These are phyloP conservation scores for Misgurnus anguillicaudatus DNA, from an alignment of 2,113 vertebrate species.

Conservation along the genomic window DNA sequence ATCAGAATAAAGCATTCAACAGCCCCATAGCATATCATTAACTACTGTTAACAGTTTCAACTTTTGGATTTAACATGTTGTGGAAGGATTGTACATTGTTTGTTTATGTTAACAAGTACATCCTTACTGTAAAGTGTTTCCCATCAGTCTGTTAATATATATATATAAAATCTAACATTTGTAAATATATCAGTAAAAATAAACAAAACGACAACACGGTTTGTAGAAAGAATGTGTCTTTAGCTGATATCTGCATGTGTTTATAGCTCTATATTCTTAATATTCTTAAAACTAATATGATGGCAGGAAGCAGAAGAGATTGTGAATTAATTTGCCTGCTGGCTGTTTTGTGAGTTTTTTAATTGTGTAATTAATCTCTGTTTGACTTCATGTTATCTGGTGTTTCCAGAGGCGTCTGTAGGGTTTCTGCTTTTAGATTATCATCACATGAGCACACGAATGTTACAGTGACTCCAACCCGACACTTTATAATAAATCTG, in stretches of 20 bases:
- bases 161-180: too few relatives aligned
- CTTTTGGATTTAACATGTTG: too few relatives aligned
- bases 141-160: too few relatives aligned
- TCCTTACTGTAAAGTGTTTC: too few relatives aligned
- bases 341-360: slow-evolving; percentile 1
- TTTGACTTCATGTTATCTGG: slow-evolving; percentile 29
- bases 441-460: neutral
- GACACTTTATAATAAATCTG: neutral
- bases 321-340: neutral
- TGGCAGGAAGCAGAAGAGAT: neutral
- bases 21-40: too few relatives aligned
- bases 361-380: slow-evolving; percentile 36
- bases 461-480: neutral
- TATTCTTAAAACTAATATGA: neutral
- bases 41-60: too few relatives aligned
- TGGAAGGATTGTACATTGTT: too few relatives aligned
- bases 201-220: too few relatives aligned
- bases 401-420: slow-evolving; percentile 2
- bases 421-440: slow-evolving; percentile 5
- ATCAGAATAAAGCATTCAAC: too few relatives aligned
- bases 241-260: neutral
- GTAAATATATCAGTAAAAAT: too few relatives aligned
- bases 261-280: neutral
- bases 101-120: too few relatives aligned
- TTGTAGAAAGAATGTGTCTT: neutral